Evolutionary conservation across 2,113 vertebrate species (phyloP).

Genomic region (Galemys pyrenaicus): DNA sequence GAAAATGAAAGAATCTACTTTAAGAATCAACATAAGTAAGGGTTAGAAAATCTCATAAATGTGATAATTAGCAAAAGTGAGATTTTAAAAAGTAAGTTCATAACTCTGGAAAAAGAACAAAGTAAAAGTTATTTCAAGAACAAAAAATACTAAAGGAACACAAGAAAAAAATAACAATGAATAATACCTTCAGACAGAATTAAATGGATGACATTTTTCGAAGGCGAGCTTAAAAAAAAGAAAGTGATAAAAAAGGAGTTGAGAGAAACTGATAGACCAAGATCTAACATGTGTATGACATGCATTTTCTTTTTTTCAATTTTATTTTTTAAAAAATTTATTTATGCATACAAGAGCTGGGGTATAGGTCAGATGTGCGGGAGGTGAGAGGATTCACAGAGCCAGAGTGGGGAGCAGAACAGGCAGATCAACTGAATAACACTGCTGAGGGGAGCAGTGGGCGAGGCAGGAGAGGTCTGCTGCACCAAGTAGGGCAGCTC

Average conservation of each 20-base stretch:
- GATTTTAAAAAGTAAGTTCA: not conserved
- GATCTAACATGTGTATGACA: not conserved
- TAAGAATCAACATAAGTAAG: not conserved
- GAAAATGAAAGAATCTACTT: not conserved
- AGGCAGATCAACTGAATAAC: no score
- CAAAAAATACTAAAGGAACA: not conserved
- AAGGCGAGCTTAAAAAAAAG: not conserved
- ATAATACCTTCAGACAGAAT: not conserved
- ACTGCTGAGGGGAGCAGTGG: no score
- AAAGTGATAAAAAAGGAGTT: no score
- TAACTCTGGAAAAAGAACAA: not conserved
- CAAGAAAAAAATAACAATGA: not conserved
- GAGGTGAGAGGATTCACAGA: no score
- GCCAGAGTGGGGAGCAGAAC: no score
- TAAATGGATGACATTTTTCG: not conserved
- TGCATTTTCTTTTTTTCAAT: no score
- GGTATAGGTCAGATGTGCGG: no score
- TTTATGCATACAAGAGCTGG: no score
- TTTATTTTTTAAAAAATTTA: no score
- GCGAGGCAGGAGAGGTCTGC: no score
- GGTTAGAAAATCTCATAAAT: slow-evolving; percentile 22
- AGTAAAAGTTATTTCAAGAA: not conserved
- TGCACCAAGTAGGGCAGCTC: no score
- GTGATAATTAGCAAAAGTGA: not conserved
- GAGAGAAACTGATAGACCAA: not conserved